Base-by-base conservation (phyloP, 1,140 invertebrate genomes). In the Oedothorax gibbosus region DNA sequence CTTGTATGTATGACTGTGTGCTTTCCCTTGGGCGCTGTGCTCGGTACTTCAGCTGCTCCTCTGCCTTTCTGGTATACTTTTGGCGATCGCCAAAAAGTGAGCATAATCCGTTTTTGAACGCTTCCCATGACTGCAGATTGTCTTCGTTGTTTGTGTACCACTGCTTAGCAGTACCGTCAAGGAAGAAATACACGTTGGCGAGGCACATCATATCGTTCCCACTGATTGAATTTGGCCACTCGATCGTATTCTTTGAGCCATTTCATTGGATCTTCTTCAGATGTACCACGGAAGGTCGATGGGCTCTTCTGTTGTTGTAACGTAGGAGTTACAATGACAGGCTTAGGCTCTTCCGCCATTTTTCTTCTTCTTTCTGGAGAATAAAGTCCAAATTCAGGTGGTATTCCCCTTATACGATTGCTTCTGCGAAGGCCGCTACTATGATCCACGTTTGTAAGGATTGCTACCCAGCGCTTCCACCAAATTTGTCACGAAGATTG, bases 221-320 rank as follows among this genome's bases (percentile, higher is more conserved):
- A 81, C 6, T 69, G 20, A 6, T 71, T 72, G 20, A 51, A 65
- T 9, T 71, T 82, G 7, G 51, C 66, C 49, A 82, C 66, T 8
- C 66, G 7, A 72, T 71, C 20, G 6, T 51, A 82, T 51, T 82
- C 66, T 51, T 53, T 82, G 7, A 71, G 18, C 51, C 10, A 54
- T 53, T 65, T 53, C n/a, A 0, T 5, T 1, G 12, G 49, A 11
- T 21, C n/a, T 21, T 66, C 8, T 6, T 12, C 62, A 54, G n/a
- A 0, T 0, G 5, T 14, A 54, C 50, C 51, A 18, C 2, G 15
- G 50, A 66, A 78, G 49, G 14, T 53, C 2, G 2, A 68, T 21
- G 62, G 76, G 51, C 8, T 78, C 49, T 9, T 65, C 7, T 8
- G 15, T 53, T 66, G 62, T 20, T 78, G 49, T 60, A 20, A 53